phyloP scores from a whole-genome alignment of 2,113 vertebrate species.

The Azemiops feae region DNA sequence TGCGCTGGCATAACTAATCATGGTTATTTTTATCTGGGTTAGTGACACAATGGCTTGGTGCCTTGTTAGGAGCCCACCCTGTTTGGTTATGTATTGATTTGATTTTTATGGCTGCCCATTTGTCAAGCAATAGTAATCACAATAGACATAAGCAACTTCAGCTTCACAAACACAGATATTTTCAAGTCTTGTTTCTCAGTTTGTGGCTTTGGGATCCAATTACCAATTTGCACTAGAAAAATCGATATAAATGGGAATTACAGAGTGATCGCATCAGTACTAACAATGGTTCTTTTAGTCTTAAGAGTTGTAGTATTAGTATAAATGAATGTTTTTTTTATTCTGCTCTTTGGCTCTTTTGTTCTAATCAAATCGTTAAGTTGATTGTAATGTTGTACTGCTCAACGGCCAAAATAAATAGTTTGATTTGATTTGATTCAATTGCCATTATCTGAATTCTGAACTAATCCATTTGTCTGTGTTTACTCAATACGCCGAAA shows the following conservation, averaged over 20 bases:
- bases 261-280: neutral
- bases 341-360: neutral
- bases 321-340: neutral
- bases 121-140: neutral
- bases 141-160: neutral
- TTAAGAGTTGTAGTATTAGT: neutral
- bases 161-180: neutral
- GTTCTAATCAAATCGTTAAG: neutral
- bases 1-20: neutral
- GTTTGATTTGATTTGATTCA: neutral
- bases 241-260: neutral
- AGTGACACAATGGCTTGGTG: neutral
- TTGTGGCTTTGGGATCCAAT: neutral
- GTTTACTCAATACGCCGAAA: neutral
- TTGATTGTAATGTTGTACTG: neutral
- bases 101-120: neutral
- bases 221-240: neutral
- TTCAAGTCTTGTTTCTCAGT: neutral
- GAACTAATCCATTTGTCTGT: neutral
- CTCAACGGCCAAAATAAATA: neutral
- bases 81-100: neutral
- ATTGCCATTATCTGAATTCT: neutral
- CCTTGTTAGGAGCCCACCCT: neutral
- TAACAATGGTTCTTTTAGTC: neutral
- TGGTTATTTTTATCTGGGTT: neutral